Base-by-base conservation (phyloP, 2,888 invertebrate species). In the Yponomeuta malinellus region DNA sequence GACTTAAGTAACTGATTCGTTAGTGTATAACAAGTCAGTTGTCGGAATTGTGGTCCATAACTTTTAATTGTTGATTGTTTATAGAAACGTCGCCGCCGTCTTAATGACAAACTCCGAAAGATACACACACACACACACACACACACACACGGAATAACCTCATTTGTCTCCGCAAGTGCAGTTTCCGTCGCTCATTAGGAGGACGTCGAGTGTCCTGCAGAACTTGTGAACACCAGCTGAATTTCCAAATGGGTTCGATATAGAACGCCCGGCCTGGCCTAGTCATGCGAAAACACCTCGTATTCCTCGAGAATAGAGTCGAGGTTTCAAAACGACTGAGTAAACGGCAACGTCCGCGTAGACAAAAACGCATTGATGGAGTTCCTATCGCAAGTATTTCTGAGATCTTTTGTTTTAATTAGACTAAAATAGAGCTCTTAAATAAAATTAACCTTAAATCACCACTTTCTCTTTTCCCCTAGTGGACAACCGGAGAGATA, bases 141-240 rank as follows among this genome's bases (percentile, higher is more conserved):
- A 71, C 68, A 69, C 69, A 72, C 70, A 76, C 73, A 73, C 75
- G 75, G 76, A 77, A 75, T 76, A 76, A 76, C 74, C 77, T 78
- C 78, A 78, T 78, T 79, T 77, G 76, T 75, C 75, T 71, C 48
- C 48, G 69, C 68, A 63, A 68, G 72, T 63, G 70, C 69, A 73
- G 72, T 72, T 76, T 72, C 71, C 78, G 52, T 75, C 78, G 77
- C 80, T 84, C 83, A 84, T 83, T 84, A 83, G 81, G 76, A 73
- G 52, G 52, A 65, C 69, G 74, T 76, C 71, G 76, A 78, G 79
- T 76, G 78, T 77, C 65, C 65, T 65, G 66, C 33, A 75, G 75
- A 77, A 77, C 74, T 78, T 76, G 75, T 74, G 73, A 74, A 76
- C 76, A 78, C 78, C 78, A 74, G 76, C 75, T 74, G 77, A 78